Percentiles rank a stretch among this genome's conserved stretches.
These are phyloP conservation scores for Pseudochirops corinnae DNA, from an alignment of 2,797 vertebrate genomes.

Conservation along the genomic window DNA sequence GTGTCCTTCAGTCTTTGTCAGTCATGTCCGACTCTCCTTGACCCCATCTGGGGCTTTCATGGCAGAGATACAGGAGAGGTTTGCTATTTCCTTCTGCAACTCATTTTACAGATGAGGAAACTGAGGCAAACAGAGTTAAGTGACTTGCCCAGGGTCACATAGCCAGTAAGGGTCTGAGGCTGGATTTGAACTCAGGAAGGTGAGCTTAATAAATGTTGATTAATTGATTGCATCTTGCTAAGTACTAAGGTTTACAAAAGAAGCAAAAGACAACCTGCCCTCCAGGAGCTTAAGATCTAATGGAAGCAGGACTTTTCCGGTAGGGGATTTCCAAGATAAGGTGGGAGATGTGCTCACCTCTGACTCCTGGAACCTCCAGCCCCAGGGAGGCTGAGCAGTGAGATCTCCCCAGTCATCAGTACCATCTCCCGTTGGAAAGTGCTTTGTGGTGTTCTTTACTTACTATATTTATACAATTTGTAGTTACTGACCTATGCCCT, in stretches of 20 bases:
- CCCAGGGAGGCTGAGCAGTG: not conserved
- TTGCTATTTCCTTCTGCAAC: not conserved
- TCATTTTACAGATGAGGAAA: not conserved
- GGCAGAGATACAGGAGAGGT: not conserved
- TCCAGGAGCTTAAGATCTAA: not conserved
- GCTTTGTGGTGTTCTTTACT: not conserved
- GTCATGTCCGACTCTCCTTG: not conserved
- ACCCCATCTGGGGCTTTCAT: not conserved
- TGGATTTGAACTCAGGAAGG: not conserved
- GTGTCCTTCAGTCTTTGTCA: not conserved
- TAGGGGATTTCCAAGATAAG: not conserved
- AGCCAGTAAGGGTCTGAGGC: not conserved
- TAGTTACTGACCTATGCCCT: not conserved
- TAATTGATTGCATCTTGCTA: not conserved
- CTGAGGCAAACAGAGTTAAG: not conserved
- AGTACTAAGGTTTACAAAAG: not conserved
- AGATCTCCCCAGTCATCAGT: not conserved
- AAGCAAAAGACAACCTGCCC: not conserved
- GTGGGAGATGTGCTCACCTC: not conserved
- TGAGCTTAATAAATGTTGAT: not conserved
- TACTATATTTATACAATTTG: not conserved
- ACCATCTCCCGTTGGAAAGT: not conserved
- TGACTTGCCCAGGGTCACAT: not conserved
- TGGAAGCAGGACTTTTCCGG: not conserved
- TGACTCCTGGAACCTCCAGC: not conserved